phyloP scores from a whole-genome alignment of 1,140 invertebrate species.

The Lordiphosa stackelbergi region DNA sequence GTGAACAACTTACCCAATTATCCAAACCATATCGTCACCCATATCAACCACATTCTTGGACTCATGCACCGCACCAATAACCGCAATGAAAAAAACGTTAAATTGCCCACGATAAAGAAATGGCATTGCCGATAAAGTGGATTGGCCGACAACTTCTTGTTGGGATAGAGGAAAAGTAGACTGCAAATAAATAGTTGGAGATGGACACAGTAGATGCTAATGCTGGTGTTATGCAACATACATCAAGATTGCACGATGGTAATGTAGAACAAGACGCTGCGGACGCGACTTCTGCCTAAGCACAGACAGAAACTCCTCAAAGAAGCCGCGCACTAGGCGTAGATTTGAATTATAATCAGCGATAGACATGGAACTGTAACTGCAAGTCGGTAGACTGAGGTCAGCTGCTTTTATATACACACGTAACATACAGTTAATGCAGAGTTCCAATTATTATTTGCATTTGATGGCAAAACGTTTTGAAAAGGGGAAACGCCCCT shows the following conservation, averaged over 20 bases:
- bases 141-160: conserved; percentile 22
- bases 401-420: conserved; percentile 30
- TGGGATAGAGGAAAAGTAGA: conserved; percentile 36
- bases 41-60: conserved; percentile 43
- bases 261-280: conserved; percentile 36
- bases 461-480: conserved; percentile 1
- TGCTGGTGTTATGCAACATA: conserved; percentile 7
- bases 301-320: conserved; percentile 43
- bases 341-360: conserved; percentile 47
- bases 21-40: conserved; percentile 44
- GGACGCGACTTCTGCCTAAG: conserved; percentile 24
- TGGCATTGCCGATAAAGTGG: conserved; percentile 23
- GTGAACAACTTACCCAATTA: conserved; percentile 37
- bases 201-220: not conserved
- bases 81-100: conserved; percentile 8
- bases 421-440: not conserved
- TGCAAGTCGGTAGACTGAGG: conserved; percentile 1
- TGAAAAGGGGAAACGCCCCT: conserved; percentile 2
- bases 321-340: conserved; percentile 32
- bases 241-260: conserved; percentile 27
- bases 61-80: conserved; percentile 31
- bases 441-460: conserved; percentile 2
- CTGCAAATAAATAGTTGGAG: conserved; percentile 12
- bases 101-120: conserved; percentile 27
- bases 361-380: conserved; percentile 32